Evolutionary conservation across 2,888 invertebrate genomes (phyloP).

Genomic region (Anthophora plumipes): DNA sequence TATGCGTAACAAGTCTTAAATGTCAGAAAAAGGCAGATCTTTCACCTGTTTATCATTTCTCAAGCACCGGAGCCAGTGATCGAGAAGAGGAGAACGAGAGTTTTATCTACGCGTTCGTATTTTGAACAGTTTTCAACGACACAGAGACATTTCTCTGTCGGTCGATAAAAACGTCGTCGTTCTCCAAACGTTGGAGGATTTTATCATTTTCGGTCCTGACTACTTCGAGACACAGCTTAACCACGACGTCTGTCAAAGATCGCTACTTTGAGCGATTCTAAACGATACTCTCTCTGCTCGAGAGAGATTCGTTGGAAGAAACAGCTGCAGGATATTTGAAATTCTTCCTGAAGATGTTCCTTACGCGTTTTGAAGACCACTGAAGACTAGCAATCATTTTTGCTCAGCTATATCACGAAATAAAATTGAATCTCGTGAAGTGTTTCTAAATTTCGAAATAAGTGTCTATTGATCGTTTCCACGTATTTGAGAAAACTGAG

Average conservation of each 20-base stretch:
- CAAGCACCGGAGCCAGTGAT: not conserved
- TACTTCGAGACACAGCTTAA: not conserved
- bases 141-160: not conserved
- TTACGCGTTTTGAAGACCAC: not conserved
- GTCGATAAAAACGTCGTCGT: conserved; percentile 26
- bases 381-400: not conserved
- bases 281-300: conserved; percentile 7
- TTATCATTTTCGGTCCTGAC: conserved; percentile 13
- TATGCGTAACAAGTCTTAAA: not conserved
- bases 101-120: conserved; percentile 27
- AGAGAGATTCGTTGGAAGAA: conserved; percentile 3
- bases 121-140: not conserved
- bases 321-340: conserved; percentile 22
- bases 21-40: conserved; percentile 14
- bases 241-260: conserved; percentile 24
- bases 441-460: not conserved
- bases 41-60: conserved; percentile 21
- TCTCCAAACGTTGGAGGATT: conserved; percentile 21
- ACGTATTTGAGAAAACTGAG: not conserved
- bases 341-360: not conserved
- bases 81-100: not conserved
- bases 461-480: not conserved
- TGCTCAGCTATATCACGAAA: not conserved
- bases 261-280: not conserved
- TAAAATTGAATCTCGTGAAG: conserved; percentile 8